Evolutionary conservation across 1,140 invertebrate genomes (phyloP), one percentile per base, ranked within the genome.

Genomic region (Rhynchophorus ferrugineus): DNA sequence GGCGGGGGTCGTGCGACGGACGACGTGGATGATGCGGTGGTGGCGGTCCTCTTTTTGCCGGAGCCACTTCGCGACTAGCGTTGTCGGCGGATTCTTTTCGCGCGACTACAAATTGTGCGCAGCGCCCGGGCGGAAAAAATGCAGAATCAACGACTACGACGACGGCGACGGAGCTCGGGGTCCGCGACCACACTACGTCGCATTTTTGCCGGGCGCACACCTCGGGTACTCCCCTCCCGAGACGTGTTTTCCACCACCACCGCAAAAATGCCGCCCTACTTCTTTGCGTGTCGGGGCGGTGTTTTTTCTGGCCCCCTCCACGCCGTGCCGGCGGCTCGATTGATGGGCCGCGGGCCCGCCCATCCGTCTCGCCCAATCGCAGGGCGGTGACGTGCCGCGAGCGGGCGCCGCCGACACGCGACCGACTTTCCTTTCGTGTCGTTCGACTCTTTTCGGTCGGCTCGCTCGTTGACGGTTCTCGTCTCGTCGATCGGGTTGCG

Each of bases 221-320:
- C 44, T 54, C 45, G 33, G 44, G 44, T 43, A 50, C 49, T 63
- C 61, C 60, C 61, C 66, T 66, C 59, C 61, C 54, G 58, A 58
- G 58, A 64, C 61, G 62, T 58, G 64, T 66, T 60, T 60, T 65
- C 61, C 37, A 18, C 41, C 50, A 38, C 51, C 51, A 54, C 66
- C 65, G 65, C 68, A 69, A 69, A 69, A 69, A 68, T 65, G 56
- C 56, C 62, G 64, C 67, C 68, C 67, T 69, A 69, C 67, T 69
- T 69, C 67, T 70, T 70, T 69, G 63, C 57, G 54, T 70, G 69
- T 63, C 61, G 58, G 67, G 64, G 64, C 63, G 58, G 70, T 57
- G 72, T 76, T 77, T 77, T 77, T 76, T 49, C 18, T 22, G 9
- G 1, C 45, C 73, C 73, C 75, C 74, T 73, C 71, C 61, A 56